A percentile compares a stretch with the other conserved stretches of the same genome.
These are phyloP conservation scores for Drosophila fulvimacula DNA, from an alignment of 2,888 invertebrate genomes.

Conservation along the genomic window DNA sequence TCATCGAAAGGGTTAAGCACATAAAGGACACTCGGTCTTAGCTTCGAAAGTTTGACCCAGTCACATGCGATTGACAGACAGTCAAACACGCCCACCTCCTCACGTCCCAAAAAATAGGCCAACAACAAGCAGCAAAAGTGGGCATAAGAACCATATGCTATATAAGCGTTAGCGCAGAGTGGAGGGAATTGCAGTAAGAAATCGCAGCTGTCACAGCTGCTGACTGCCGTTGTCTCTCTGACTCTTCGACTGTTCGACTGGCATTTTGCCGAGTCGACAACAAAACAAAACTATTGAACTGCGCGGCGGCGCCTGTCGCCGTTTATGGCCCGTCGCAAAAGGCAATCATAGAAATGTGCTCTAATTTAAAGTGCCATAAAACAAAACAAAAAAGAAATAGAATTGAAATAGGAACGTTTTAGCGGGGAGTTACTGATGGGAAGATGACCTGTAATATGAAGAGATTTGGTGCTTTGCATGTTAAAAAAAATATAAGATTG, in stretches of 20 bases:
- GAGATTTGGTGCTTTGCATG: not conserved
- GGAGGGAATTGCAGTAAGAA: constrained; percentile 9
- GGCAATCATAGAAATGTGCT: constrained; percentile 79
- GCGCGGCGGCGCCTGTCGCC: constrained; percentile 72
- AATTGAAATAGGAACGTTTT: not conserved
- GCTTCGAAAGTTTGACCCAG: constrained; percentile 51
- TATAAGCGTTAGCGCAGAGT: constrained; percentile 8
- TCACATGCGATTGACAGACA: constrained; percentile 60
- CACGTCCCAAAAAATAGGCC: constrained; percentile 45
- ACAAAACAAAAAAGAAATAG: constrained; percentile 37
- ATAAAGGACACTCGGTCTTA: constrained; percentile 30
- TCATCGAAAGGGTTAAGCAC: constrained; percentile 27
- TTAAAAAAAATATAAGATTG: not conserved
- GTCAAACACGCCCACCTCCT: not conserved
- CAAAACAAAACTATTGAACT: constrained; percentile 76
- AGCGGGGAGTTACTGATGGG: not conserved
- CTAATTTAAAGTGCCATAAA: constrained; percentile 76
- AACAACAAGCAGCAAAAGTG: constrained; percentile 40
- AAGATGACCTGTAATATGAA: not conserved
- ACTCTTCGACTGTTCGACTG: constrained; percentile 36
- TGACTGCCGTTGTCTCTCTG: constrained; percentile 27
- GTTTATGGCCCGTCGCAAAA: constrained; percentile 64
- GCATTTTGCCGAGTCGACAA: constrained; percentile 76
- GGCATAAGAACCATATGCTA: constrained; percentile 43
- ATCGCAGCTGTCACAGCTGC: constrained; percentile 38